Base-by-base conservation (phyloP, 2,888 invertebrate species). In the Erannis defoliaria region DNA sequence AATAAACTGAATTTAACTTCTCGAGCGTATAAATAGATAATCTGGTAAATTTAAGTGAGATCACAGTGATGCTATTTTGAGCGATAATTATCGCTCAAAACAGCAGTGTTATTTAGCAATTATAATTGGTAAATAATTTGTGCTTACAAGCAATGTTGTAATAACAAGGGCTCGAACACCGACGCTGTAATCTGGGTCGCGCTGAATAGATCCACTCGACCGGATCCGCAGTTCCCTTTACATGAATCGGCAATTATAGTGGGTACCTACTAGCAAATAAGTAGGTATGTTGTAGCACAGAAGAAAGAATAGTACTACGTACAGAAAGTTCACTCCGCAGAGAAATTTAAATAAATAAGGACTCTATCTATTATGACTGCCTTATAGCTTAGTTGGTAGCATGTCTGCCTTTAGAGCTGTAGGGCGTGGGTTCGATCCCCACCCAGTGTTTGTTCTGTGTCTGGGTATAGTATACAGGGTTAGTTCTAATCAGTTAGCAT, bases 241-340 rank as follows among this genome's bases (percentile, higher is more conserved):
- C 50, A 50, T 26, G 50, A 26, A 50, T 26, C 33, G 23, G 37
- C 50, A 51, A 51, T 40, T 42, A 51, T 45, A 45, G 14, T 26
- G 23, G 6, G n/a, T n/a, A n/a, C n/a, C n/a, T n/a, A 9, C 10
- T 16, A 45, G 43, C 35, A 16, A 26, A 2, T 5, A 26, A 16
- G 26, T 45, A 21, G 9, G 8, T 45, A 5, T 21, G n/a, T n/a
- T n/a, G n/a, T n/a, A n/a, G n/a, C n/a, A n/a, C n/a, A n/a, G n/a
- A n/a, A n/a, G n/a, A n/a, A n/a, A n/a, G n/a, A n/a, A n/a, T n/a
- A n/a, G n/a, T n/a, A n/a, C n/a, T n/a, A n/a, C n/a, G n/a, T n/a
- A n/a, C n/a, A n/a, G n/a, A n/a, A n/a, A n/a, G n/a, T n/a, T n/a
- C n/a, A n/a, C n/a, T n/a, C n/a, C n/a, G n/a, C n/a, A n/a, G n/a